These are phyloP conservation scores for Actias luna DNA, from an alignment of 2,888 invertebrate genomes.

Conservation along the genomic window DNA sequence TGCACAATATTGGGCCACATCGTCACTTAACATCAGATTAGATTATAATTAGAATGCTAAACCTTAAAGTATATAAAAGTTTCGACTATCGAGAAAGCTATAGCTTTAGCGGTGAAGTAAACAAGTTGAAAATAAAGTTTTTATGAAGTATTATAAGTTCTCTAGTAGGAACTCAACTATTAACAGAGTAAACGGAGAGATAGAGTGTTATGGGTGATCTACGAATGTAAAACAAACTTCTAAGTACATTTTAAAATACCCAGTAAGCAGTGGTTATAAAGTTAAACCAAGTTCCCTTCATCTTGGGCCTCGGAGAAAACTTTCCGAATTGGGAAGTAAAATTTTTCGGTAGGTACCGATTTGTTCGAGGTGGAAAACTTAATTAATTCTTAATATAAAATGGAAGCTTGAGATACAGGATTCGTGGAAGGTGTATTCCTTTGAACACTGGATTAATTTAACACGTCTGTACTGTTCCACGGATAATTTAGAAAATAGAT, in stretches of 20 bases:
- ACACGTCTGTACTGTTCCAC: neutral
- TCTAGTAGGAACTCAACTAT: too few relatives aligned
- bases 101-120: too few relatives aligned
- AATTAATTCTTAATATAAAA: slow-evolving; percentile 8
- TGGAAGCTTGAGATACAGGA: neutral
- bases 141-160: too few relatives aligned
- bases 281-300: neutral
- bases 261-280: slow-evolving; percentile 6
- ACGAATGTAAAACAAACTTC: neutral
- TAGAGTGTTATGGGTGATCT: neutral
- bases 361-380: neutral
- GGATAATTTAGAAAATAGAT: neutral
- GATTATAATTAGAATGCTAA: too few relatives aligned
- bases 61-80: too few relatives aligned
- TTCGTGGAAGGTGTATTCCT: neutral
- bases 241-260: neutral
- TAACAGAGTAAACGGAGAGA: neutral
- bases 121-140: too few relatives aligned
- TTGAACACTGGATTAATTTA: neutral
- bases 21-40: too few relatives aligned
- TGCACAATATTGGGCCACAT: too few relatives aligned
- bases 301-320: neutral
- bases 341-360: neutral
- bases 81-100: too few relatives aligned
- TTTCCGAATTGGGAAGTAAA: slow-evolving; percentile 2